phyloP scores from a whole-genome alignment of 2,888 invertebrate genomes.

The Charanyca ferruginea region DNA sequence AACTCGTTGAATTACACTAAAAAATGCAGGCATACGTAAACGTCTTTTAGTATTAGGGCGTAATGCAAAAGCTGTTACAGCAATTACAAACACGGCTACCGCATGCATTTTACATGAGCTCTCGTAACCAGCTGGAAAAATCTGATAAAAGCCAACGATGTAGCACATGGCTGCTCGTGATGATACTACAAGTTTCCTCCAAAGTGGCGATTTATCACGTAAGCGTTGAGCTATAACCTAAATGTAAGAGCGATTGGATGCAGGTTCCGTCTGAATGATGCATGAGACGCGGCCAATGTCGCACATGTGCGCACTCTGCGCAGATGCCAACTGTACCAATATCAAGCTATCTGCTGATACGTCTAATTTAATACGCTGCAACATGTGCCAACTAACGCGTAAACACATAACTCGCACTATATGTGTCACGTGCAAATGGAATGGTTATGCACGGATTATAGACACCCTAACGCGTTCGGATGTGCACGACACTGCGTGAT shows the following conservation, averaged over 20 bases:
- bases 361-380: slow-evolving; percentile 75
- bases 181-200: slow-evolving; percentile 80
- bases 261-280: slow-evolving; percentile 80
- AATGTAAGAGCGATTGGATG: slow-evolving; percentile 81
- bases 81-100: slow-evolving; percentile 72
- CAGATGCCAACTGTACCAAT: slow-evolving; percentile 69
- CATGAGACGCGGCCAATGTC: slow-evolving; percentile 72
- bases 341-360: slow-evolving; percentile 67
- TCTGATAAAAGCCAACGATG: slow-evolving; percentile 78
- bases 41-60: slow-evolving; percentile 51
- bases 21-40: slow-evolving; percentile 40
- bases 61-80: slow-evolving; percentile 63
- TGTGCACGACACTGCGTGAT: slow-evolving; percentile 67
- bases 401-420: slow-evolving; percentile 53
- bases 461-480: slow-evolving; percentile 57
- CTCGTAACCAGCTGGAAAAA: slow-evolving; percentile 76
- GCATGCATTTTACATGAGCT: slow-evolving; percentile 82
- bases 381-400: slow-evolving; percentile 70
- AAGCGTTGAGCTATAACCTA: slow-evolving; percentile 73
- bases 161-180: slow-evolving; percentile 76
- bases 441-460: slow-evolving; percentile 57
- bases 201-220: slow-evolving; percentile 78
- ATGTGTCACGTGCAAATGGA: slow-evolving; percentile 62
- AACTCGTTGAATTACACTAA: slow-evolving; percentile 29
- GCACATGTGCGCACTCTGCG: slow-evolving; percentile 64